phyloP scores from a whole-genome alignment of 2,888 invertebrate genomes.

The Synergus laeviventris region DNA sequence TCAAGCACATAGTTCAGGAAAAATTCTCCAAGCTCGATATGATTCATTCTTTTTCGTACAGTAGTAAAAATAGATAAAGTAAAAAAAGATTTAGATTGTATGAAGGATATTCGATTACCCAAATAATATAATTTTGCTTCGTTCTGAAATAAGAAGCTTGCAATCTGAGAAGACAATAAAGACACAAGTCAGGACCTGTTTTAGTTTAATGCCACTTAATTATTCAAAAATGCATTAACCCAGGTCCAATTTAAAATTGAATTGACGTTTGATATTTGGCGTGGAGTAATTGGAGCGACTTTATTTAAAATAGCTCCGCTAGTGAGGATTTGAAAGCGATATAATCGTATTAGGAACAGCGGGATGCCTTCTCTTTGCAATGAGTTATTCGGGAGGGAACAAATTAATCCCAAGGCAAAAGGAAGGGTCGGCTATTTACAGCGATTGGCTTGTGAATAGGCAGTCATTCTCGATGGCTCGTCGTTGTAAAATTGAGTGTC shows the following conservation, averaged over 20 bases:
- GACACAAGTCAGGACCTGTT: too few species aligned
- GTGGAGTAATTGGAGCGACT: not conserved
- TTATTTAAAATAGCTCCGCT: not conserved
- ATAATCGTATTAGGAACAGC: slow-evolving; percentile 21
- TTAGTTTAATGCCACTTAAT: not conserved
- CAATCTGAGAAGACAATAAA: too few species aligned
- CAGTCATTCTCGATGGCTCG: slow-evolving; percentile 33
- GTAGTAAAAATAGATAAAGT: not conserved
- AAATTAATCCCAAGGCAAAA: slow-evolving; percentile 63
- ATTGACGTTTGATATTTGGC: slow-evolving; percentile 18
- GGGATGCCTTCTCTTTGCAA: slow-evolving; percentile 46
- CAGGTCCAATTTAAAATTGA: not conserved
- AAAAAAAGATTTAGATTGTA: not conserved
- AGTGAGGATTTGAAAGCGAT: slow-evolving; percentile 17
- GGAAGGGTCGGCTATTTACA: slow-evolving; percentile 63
- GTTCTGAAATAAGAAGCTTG: not conserved
- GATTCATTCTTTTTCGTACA: not conserved
- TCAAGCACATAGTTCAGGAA: not conserved
- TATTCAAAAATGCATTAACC: not conserved
- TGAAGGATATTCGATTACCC: not conserved
- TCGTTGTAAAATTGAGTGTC: slow-evolving; percentile 35
- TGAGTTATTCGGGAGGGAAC: slow-evolving; percentile 63
- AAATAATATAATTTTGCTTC: not conserved
- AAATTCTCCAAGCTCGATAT: not conserved
- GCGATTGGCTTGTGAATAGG: slow-evolving; percentile 23